Conservation (phyloP, 2,797 vertebrate genomes). For the Enteromius anoplus region DNA sequence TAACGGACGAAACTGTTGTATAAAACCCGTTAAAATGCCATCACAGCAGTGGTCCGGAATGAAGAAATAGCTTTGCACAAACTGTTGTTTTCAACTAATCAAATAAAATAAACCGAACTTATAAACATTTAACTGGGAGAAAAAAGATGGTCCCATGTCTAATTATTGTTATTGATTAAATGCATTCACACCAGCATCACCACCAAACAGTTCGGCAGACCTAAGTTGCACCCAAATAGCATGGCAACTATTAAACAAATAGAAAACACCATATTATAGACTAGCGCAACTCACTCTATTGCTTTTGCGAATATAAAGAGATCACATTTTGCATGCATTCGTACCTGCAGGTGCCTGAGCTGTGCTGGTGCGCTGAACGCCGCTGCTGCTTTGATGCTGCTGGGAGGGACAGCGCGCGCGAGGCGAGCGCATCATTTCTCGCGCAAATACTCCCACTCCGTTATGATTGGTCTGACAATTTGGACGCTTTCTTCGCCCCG, state of each 20-base stretch:
- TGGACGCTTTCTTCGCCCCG: slow-evolving; percentile 13
- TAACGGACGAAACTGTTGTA: neutral
- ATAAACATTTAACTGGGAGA: neutral
- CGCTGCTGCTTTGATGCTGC: slow-evolving; percentile 49
- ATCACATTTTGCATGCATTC: neutral
- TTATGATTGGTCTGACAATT: slow-evolving; percentile 33
- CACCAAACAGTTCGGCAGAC: slow-evolving; percentile 3
- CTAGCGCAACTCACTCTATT: neutral
- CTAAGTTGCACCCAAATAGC: slow-evolving; percentile 1
- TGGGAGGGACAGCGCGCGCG: slow-evolving; percentile 51
- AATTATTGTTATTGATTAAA: neutral
- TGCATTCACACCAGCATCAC: neutral
- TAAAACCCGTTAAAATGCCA: neutral
- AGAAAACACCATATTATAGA: neutral
- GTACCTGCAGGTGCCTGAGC: slow-evolving; percentile 43
- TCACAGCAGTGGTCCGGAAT: neutral
- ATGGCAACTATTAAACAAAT: slow-evolving; percentile 4
- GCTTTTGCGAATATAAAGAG: neutral
- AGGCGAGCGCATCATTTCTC: slow-evolving; percentile 49
- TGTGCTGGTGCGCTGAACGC: slow-evolving; percentile 43
- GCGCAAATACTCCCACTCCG: slow-evolving; percentile 42
- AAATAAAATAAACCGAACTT: neutral
- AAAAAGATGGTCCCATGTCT: neutral
- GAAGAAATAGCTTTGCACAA: neutral
- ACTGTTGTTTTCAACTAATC: neutral